A percentile compares a stretch with the other conserved stretches of the same genome.
phyloP scores from a whole-genome alignment of 2,888 invertebrate genomes.

The Eupithecia abbreviata region DNA sequence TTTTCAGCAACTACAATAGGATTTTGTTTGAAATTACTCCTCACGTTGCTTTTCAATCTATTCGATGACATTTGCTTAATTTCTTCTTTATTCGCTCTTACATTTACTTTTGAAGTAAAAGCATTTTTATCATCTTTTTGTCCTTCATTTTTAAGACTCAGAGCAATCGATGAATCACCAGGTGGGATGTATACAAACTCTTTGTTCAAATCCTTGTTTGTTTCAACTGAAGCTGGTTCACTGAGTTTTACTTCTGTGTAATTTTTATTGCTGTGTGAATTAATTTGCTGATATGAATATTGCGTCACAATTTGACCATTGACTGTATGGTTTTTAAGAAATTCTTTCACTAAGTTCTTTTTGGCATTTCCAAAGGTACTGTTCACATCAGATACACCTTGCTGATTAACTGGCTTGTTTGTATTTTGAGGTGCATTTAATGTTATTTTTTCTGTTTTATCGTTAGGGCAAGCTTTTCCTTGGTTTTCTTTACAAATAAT shows the following conservation, averaged over 20 bases:
- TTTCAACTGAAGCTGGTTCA: slow-evolving; percentile 13
- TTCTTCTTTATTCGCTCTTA: neutral
- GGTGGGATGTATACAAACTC: slow-evolving; percentile 48
- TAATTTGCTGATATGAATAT: slow-evolving; percentile 46
- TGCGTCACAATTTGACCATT: slow-evolving; percentile 34
- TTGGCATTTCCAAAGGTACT: slow-evolving; percentile 6
- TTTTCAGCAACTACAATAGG: slow-evolving; percentile 36
- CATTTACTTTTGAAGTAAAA: slow-evolving; percentile 19
- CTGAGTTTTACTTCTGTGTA: slow-evolving; percentile 43
- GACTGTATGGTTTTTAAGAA: slow-evolving; percentile 27
- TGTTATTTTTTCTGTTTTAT: neutral
- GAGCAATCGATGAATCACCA: slow-evolving; percentile 19
- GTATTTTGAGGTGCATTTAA: neutral
- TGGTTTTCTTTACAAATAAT: slow-evolving; percentile 16
- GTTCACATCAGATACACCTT: neutral
- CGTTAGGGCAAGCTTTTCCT: slow-evolving; percentile 13
- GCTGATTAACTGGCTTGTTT: slow-evolving; percentile 2
- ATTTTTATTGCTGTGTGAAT: slow-evolving; percentile 40
- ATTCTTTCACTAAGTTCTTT: slow-evolving; percentile 18
- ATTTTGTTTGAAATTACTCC: slow-evolving; percentile 16
- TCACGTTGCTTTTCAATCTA: neutral
- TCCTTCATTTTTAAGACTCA: slow-evolving; percentile 21
- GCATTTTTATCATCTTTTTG: slow-evolving; percentile 5
- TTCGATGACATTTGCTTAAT: neutral
- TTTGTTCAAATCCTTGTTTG: slow-evolving; percentile 25